Conservation (phyloP, 2,113 vertebrate species). For the Aptenodytes patagonicus region DNA sequence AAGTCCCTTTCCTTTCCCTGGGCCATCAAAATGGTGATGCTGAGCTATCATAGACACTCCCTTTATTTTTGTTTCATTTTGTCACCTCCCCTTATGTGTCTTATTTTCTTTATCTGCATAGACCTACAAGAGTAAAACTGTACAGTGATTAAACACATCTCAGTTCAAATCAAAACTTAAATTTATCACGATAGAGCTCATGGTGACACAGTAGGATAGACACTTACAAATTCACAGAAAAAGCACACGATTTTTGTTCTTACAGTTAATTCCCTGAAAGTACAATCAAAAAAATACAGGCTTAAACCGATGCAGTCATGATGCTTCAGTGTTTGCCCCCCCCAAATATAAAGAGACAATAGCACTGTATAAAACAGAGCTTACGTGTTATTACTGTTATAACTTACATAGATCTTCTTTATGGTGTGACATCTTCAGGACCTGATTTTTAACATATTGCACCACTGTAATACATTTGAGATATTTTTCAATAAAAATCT, state of each 20-base stretch:
- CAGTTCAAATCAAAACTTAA: not conserved
- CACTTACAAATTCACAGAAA: not conserved
- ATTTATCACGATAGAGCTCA: not conserved
- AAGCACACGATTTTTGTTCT: rapidly evolving
- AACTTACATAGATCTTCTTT: not conserved
- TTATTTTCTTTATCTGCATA: not conserved
- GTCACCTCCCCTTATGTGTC: rapidly evolving
- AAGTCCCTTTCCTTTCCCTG: not conserved
- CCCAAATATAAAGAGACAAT: not conserved
- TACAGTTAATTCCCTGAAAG: not conserved
- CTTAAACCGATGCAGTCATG: rapidly evolving
- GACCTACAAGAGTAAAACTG: not conserved
- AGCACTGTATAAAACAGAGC: not conserved
- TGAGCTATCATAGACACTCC: rapidly evolving
- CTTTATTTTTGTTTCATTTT: not conserved
- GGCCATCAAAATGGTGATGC: not conserved
- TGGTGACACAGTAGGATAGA: rapidly evolving
- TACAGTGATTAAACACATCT: not conserved
- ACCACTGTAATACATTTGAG: not conserved
- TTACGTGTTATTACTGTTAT: not conserved
- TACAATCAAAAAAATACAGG: not conserved
- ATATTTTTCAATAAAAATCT: not conserved
- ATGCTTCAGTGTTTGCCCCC: not conserved
- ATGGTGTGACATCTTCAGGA: not conserved
- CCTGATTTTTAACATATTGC: not conserved